phyloP scores from a whole-genome alignment of 2,113 vertebrate genomes.

The Spea bombifrons region DNA sequence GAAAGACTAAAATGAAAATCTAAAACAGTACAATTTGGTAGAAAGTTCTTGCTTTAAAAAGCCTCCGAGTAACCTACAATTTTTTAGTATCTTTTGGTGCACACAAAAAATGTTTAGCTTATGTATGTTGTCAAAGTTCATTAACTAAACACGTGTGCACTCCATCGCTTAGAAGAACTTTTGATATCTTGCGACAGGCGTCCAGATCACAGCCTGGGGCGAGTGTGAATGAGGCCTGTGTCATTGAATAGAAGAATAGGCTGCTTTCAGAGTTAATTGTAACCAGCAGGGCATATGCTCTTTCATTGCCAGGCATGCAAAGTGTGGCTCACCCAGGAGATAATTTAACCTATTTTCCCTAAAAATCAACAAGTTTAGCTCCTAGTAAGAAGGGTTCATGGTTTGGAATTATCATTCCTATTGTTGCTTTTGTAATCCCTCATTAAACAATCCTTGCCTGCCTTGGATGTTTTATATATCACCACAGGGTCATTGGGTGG shows the following conservation, averaged over 20 bases:
- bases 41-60: too few relatives aligned
- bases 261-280: slow-evolving; percentile 28
- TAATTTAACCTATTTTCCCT: slow-evolving; percentile 29
- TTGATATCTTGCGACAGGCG: slow-evolving; percentile 38
- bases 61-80: too few relatives aligned
- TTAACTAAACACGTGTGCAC: too few relatives aligned
- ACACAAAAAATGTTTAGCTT: too few relatives aligned
- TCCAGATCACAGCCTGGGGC: slow-evolving; percentile 29
- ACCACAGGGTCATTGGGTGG: neutral
- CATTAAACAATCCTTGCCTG: slow-evolving; percentile 25
- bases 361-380: slow-evolving; percentile 42
- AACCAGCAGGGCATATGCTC: neutral
- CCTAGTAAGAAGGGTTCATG: slow-evolving; percentile 13
- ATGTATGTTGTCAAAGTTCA: too few relatives aligned
- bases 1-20: too few relatives aligned
- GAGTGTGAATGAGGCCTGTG: slow-evolving; percentile 26
- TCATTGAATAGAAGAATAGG: slow-evolving; percentile 32
- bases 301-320: slow-evolving; percentile 17
- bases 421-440: slow-evolving; percentile 46
- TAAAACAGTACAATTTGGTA: too few relatives aligned
- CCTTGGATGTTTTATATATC: slow-evolving; percentile 7
- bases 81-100: too few relatives aligned
- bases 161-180: too few relatives aligned
- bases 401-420: slow-evolving; percentile 8
- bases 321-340: slow-evolving; percentile 12